Evolutionary conservation across 1,140 invertebrate species (phyloP).

Genomic region (Chironomus striatipennis): DNA sequence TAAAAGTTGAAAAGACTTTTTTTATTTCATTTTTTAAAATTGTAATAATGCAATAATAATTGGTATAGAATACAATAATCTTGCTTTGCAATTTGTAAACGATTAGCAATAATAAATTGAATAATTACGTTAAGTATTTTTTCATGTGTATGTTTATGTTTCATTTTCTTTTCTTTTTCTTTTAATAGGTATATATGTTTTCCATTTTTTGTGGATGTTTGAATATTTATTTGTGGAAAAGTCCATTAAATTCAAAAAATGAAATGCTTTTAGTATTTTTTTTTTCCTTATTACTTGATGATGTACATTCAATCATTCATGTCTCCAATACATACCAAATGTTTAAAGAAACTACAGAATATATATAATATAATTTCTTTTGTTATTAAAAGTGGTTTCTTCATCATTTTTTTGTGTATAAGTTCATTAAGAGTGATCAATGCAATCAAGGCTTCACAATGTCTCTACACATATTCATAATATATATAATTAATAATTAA

Average conservation of each 20-base stretch:
- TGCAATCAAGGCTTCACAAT: constrained; percentile 4
- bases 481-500: neutral
- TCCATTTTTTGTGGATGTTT: neutral
- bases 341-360: too few species aligned
- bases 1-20: constrained; percentile 20
- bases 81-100: constrained; percentile 23
- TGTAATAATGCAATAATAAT: constrained; percentile 18
- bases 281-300: neutral
- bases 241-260: neutral
- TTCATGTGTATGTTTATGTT: neutral
- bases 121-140: neutral
- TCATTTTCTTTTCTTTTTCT: neutral
- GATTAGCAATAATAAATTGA: constrained; percentile 22
- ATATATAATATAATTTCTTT: too few species aligned
- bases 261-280: neutral
- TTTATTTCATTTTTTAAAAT: neutral
- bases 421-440: too few species aligned
- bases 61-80: constrained; percentile 5
- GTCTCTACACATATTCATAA: neutral
- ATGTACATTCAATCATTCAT: neutral
- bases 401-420: too few species aligned
- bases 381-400: too few species aligned
- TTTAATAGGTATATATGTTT: neutral
- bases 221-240: neutral
- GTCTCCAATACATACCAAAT: neutral